Conservation (phyloP, 2,797 vertebrate genomes). For the Eurystomus glaucurus region DNA sequence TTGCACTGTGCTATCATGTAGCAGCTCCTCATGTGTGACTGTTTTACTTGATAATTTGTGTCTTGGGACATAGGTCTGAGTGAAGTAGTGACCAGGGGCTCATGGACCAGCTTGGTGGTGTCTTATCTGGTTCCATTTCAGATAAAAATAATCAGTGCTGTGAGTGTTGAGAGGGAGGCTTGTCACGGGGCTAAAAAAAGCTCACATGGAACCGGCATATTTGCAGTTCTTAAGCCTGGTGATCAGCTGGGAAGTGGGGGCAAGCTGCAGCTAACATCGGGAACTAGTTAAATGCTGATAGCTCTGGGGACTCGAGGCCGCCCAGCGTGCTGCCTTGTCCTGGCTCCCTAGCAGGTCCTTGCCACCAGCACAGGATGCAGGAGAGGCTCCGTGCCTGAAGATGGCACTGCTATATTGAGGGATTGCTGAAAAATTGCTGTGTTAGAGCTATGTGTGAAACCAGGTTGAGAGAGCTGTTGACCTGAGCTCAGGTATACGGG, state of each 20-base stretch:
- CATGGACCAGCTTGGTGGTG: rapidly evolving
- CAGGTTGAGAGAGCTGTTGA: rapidly evolving
- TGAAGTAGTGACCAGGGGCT: neutral
- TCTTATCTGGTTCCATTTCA: neutral
- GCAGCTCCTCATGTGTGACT: neutral
- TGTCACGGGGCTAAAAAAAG: neutral
- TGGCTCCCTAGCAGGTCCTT: rapidly evolving
- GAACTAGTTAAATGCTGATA: rapidly evolving
- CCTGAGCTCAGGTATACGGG: rapidly evolving
- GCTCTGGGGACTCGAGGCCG: rapidly evolving
- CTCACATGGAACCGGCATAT: rapidly evolving
- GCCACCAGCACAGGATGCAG: neutral
- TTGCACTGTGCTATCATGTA: neutral
- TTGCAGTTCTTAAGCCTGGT: neutral
- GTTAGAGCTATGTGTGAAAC: rapidly evolving
- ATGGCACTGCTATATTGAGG: constrained; percentile 36
- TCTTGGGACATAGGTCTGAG: neutral
- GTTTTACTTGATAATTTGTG: neutral
- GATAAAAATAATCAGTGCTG: neutral
- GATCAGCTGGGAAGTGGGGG: neutral
- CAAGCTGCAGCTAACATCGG: neutral
- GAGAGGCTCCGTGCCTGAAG: neutral
- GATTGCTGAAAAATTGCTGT: rapidly evolving
- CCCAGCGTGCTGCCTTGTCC: rapidly evolving
- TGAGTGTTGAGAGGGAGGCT: rapidly evolving